Evolutionary conservation across 2,113 vertebrate species (phyloP), one percentile per base, ranked within the genome.

Genomic region (Osmerus eperlanus): DNA sequence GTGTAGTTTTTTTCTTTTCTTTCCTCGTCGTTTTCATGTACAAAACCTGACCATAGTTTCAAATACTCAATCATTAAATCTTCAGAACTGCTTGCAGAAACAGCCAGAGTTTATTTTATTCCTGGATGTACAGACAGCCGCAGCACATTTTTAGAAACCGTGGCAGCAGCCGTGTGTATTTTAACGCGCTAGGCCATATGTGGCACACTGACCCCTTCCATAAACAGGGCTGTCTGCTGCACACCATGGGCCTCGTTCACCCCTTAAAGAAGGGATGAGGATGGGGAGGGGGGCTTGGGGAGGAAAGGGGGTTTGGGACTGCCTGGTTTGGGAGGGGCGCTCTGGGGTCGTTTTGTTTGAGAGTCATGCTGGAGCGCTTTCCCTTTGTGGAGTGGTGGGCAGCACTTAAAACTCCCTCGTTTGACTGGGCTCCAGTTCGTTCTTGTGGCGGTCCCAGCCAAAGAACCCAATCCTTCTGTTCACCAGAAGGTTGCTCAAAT

Each of bases 71-170:
- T 91, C 87, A 88, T 91, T 90, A 90, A 90, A 92, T 85, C 86
- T 86, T 89, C 86, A 82, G 87, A 77, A 36, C 84, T 67, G 81
- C 84, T 87, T 51, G 81, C 83, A 74, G 85, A 91, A 91, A 91
- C 86, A 88, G 85, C 79, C 79, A 78, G 79, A 89, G 91, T 92
- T 93, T 93, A 92, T 93, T 93, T 92, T 92, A 91, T 89, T 91
- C 87, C 81, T 83, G 86, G 88, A 77, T 85, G 86, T 90, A 90
- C 91, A 91, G 89, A 91, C 91, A 83, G 89, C 90, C 92, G 76
- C 91, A 91, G 77, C 90, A 86, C 88, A 86, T 89, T 91, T 92
- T 91, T 90, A 90, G 92, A 87, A 82, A 85, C 87, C 71, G 73
- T 83, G 76, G 89, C 86, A 87, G 87, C 83, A 89, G 83, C 86